Base-by-base conservation (phyloP, 2,797 vertebrate genomes). In the Microhierax caerulescens region DNA sequence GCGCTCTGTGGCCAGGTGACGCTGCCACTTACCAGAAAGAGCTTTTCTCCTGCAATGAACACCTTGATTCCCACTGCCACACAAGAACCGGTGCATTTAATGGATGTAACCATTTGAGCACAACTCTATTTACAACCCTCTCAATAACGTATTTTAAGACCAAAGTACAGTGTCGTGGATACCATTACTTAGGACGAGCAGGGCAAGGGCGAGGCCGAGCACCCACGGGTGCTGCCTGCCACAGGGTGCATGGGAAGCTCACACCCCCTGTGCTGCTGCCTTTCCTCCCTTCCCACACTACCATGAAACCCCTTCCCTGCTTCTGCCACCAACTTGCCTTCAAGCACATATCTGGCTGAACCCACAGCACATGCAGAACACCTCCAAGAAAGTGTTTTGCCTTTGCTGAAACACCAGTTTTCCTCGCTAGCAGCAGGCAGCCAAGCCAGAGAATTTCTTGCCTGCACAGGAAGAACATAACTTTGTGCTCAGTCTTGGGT, bases 161-260 rank as follows among this genome's bases (percentile, higher is more conserved):
- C 2, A 0, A n/a, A 60, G 60, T 4, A n/a, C 2, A 0, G n/a
- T 8, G 16, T 11, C 2, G 1, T 2, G 7, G 60, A 53, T 24
- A 37, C 43, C 1, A 2, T 11, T 0, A 2, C 61, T 47, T 23
- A 14, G 6, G 37, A 21, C 11, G 12, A n/a, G n/a, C 27, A 2
- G 69, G 1, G 1, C 5, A 6, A 60, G 19, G 36, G 10, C 2
- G 6, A 48, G 16, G 59, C 51, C 1, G 2, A 73, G 51, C 60
- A n/a, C n/a, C 43, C 23, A 8, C 0, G 14, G 50, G 51, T 15
- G 50, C 85, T 25, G 48, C 27, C 28, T 5, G 9, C 30, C n/a
- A 14, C 25, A 7, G 41, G 41, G 41, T 7, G 41, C 41, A 43
- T 17, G 41, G 41, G 41, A 43, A 7, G 4, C 39, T 23, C 17